Conservation (phyloP, 2,888 invertebrate species). For the Tribolium freemani region DNA sequence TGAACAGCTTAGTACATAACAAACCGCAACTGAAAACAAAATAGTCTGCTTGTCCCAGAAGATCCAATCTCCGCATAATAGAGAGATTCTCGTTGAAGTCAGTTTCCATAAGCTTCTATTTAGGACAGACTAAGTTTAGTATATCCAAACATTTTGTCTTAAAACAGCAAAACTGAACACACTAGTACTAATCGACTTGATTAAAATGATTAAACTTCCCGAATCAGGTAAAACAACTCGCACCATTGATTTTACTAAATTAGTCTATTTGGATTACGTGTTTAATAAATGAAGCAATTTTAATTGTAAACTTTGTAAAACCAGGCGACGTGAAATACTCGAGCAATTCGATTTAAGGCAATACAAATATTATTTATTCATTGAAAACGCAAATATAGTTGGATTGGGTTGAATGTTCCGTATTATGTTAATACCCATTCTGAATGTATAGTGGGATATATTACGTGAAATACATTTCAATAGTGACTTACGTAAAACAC, state of each 20-base stretch:
- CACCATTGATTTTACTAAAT: background rate
- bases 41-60: background rate
- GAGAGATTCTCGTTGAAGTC: background rate
- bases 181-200: background rate
- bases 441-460: background rate
- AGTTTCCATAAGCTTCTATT: background rate
- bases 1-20: background rate
- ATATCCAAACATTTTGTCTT: background rate
- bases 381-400: background rate
- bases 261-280: background rate
- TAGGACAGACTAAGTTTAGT: background rate
- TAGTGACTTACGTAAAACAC: background rate
- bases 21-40: background rate
- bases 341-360: background rate
- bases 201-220: background rate
- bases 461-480: background rate
- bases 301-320: background rate
- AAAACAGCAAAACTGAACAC: background rate
- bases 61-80: background rate
- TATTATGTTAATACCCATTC: background rate
- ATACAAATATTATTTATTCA: background rate
- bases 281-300: background rate
- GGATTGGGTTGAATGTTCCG: background rate
- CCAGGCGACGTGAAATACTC: background rate
- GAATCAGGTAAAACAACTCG: background rate